Percentiles rank a stretch among this genome's conserved stretches.
Conservation (phyloP, 2,888 invertebrate species). For the Mesorhabditis spiculigera region DNA sequence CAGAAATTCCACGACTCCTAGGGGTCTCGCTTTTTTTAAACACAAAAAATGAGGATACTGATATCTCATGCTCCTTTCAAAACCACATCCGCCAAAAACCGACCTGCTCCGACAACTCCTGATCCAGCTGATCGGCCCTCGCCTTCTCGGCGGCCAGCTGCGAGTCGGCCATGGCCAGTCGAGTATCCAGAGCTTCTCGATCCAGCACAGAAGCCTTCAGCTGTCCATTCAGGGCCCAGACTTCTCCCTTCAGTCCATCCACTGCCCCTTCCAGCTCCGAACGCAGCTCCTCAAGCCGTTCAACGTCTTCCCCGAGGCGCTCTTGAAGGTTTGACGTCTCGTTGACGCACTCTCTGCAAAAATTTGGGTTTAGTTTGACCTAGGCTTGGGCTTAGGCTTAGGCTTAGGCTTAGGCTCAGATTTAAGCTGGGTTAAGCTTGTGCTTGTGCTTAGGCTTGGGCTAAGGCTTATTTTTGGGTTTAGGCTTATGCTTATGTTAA, state of each 20-base stretch:
- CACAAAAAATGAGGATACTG: not conserved
- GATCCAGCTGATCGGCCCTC: slow-evolving; percentile 27
- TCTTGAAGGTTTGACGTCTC: slow-evolving; percentile 14
- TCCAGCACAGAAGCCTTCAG: slow-evolving; percentile 41
- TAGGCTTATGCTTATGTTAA: not conserved
- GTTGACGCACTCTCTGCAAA: slow-evolving; percentile 19
- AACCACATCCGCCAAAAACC: not conserved
- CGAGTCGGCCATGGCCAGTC: slow-evolving; percentile 26
- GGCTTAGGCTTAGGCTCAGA: not conserved
- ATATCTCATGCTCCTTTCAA: not conserved
- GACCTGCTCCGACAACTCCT: slow-evolving; percentile 37
- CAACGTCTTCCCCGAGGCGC: slow-evolving; percentile 19
- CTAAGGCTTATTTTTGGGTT: not conserved
- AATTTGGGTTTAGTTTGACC: not conserved
- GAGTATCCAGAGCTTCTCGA: slow-evolving; percentile 26
- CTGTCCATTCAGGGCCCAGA: slow-evolving; percentile 51
- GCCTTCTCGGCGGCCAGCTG: slow-evolving; percentile 30
- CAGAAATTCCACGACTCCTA: too few species aligned
- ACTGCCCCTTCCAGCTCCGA: slow-evolving; percentile 48
- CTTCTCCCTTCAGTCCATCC: slow-evolving; percentile 45
- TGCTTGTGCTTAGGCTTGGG: not conserved
- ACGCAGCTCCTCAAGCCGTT: slow-evolving; percentile 31
- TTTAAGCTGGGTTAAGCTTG: not conserved
- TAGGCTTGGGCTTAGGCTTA: not conserved
- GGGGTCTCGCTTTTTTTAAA: too few species aligned